A percentile compares a stretch with the other conserved stretches of the same genome.
Conservation (phyloP, 2,113 vertebrate genomes). For the Spheniscus mendiculus region DNA sequence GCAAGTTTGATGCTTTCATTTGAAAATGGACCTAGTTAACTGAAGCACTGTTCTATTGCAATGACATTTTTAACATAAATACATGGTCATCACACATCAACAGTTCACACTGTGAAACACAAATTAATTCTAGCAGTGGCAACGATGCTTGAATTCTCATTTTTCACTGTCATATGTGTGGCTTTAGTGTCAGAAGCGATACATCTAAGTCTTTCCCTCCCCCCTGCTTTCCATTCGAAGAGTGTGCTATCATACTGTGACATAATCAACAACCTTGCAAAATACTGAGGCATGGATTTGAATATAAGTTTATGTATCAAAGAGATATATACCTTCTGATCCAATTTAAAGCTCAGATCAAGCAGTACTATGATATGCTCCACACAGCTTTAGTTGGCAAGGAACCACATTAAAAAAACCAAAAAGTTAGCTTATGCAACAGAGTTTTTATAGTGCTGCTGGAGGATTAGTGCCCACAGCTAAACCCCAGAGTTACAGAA, state of each 20-base stretch:
- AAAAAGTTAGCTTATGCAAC: background rate
- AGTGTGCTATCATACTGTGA: background rate
- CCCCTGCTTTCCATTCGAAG: background rate
- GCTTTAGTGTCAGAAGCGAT: slow-evolving; percentile 46
- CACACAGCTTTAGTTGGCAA: background rate
- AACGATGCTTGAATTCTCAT: slow-evolving; percentile 8
- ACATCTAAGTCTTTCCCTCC: background rate
- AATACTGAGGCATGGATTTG: background rate
- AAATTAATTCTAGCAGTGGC: slow-evolving; percentile 55
- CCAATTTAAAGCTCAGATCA: background rate
- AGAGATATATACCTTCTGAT: background rate
- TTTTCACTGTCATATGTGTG: slow-evolving; percentile 47
- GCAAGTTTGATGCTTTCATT: background rate
- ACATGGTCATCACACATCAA: background rate
- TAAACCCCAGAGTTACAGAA: background rate
- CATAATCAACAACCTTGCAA: slow-evolving; percentile 43
- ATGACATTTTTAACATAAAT: slow-evolving; percentile 1
- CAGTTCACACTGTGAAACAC: slow-evolving; percentile 10
- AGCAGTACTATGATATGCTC: background rate
- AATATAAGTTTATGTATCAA: background rate
- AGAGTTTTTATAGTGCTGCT: background rate
- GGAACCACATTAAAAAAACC: background rate
- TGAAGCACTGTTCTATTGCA: background rate
- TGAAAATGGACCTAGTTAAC: slow-evolving; percentile 22
- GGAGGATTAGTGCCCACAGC: background rate